Base-by-base conservation (phyloP, 2,113 vertebrate species). In the Todiramphus chloris region DNA sequence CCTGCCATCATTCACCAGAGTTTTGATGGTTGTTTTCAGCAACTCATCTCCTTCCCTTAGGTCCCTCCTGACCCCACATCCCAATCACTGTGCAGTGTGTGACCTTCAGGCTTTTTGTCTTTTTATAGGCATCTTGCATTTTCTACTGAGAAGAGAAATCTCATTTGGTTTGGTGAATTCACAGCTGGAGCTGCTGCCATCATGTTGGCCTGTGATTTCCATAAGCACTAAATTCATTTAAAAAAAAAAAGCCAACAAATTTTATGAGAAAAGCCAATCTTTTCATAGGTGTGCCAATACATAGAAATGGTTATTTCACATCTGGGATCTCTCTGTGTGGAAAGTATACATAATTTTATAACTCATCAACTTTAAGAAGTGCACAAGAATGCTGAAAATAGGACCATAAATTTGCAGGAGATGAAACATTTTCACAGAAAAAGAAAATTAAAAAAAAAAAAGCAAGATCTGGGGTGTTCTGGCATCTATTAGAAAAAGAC, bases 381-480 rank as follows among this genome's bases (percentile, higher is more conserved):
- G 43, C 85, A 62, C 37, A 89, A 91, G 39, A 96, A 93, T 72
- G 79, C 41, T 89, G 89, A 93, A 96, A 93, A 83, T 69, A 87
- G 25, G 35, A 66, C 28, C 44, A 94, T 81, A 84, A 90, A 86
- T 82, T 91, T 72, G 18, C 69, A 70, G 50, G 77, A 92, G 62
- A 82, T 73, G 73, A 82, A 96, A 93, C 18, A 79, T 92, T 91
- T 94, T 91, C 62, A 82, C 10, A 86, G 68, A 55, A 91, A 75
- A 94, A 72, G 35, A 89, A 89, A 90, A 73, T 82, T 48, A 31
- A 27, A 37, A 60, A 50, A 60, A 50, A 85, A 90, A 73, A 92
- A 87, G 37, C 13, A 68, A 86, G 58, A 59, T 75, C 43, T 86
- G 55, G 46, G 70, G 62, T 83, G 23, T 87, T 90, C 73, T 94